Percentiles rank a stretch among this genome's conserved stretches.
These are phyloP conservation scores for Drosophila malerkotliana DNA, from an alignment of 1,140 invertebrate genomes.

Conservation along the genomic window DNA sequence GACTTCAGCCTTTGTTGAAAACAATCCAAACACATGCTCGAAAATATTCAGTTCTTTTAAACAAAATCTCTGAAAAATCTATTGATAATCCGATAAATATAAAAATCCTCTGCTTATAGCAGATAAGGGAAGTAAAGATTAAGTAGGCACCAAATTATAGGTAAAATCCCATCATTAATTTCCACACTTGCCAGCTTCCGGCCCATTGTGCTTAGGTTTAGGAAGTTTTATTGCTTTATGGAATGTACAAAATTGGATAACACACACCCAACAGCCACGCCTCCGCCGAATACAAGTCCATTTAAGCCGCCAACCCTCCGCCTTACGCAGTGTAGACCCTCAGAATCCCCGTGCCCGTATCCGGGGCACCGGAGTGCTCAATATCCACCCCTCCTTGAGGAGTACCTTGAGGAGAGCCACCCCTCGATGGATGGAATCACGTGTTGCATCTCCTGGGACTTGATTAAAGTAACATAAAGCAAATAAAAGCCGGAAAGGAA, in stretches of 20 bases:
- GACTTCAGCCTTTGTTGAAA: too few relatives aligned
- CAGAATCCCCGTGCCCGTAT: conserved; percentile 10
- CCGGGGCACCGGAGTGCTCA: conserved; percentile 1
- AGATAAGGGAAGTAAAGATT: conserved; percentile 3
- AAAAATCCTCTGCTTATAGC: neutral
- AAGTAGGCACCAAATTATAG: conserved; percentile 3
- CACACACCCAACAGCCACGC: conserved; percentile 50
- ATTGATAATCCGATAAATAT: neutral
- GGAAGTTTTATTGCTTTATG: conserved; percentile 73
- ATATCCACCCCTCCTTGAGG: neutral
- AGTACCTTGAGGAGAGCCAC: conserved; percentile 25
- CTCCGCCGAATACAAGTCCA: conserved; percentile 19
- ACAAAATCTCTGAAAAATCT: neutral
- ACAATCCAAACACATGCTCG: too few relatives aligned
- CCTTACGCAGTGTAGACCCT: neutral
- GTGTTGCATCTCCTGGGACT: conserved; percentile 83
- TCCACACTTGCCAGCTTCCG: conserved; percentile 2
- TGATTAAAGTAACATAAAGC: conserved; percentile 82
- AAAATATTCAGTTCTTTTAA: too few relatives aligned
- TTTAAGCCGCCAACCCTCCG: neutral
- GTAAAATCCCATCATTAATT: conserved; percentile 13
- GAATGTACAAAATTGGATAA: conserved; percentile 73
- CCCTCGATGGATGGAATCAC: conserved; percentile 63
- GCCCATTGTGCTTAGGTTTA: conserved; percentile 45
- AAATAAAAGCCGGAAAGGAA: conserved; percentile 65